Base-by-base conservation (phyloP, 2,888 invertebrate genomes). In the Ceramica pisi region DNA sequence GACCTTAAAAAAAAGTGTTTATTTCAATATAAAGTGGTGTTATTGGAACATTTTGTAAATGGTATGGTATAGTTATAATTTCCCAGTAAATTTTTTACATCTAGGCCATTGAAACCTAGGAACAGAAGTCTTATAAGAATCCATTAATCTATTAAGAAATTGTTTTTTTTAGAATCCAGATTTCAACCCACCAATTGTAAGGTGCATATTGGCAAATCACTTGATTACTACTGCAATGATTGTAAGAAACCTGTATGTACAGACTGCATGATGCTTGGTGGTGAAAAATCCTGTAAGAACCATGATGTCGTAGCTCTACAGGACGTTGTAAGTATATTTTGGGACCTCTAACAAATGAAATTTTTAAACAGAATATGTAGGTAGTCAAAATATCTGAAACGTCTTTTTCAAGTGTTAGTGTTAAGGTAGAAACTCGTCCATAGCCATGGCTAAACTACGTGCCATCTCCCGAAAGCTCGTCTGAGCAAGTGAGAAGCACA, bases 191-290 rank as follows among this genome's bases (percentile, higher is more conserved):
- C 88, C 46, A 84, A 75, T 57, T 96, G 96, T 83, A 90, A 89
- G 71, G 61, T 77, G 1, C 96, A 96, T 73, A 90, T 86, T 61
- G 90, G 89, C 7, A 96, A 95, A 71, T 60, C 86, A 4, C 80
- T 95, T 59, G 94, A 94, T 44, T 95, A 95, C 78, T 96, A 92
- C 81, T 96, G 96, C 86, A 90, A 92, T 55, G 91, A 92, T 73
- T 96, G 96, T 76, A 78, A 76, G 3, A 95, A 94, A 73, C 72
- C 92, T 9, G 88, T 94, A 60, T 96, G 96, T 78, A 92, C 95
- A 91, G 93, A 95, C 70, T 96, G 96, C 78, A 86, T 95, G 83
- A 91, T 95, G 89, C 91, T 95, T 38, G 94, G 94, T 26, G 93
- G 93, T 31, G 93, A 93, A 2, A 94, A 94, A 60, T 94, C 92